Evolutionary conservation across 2,797 vertebrate species (phyloP), one percentile per base, ranked within the genome.

Genomic region (Cyclopterus lumpus): DNA sequence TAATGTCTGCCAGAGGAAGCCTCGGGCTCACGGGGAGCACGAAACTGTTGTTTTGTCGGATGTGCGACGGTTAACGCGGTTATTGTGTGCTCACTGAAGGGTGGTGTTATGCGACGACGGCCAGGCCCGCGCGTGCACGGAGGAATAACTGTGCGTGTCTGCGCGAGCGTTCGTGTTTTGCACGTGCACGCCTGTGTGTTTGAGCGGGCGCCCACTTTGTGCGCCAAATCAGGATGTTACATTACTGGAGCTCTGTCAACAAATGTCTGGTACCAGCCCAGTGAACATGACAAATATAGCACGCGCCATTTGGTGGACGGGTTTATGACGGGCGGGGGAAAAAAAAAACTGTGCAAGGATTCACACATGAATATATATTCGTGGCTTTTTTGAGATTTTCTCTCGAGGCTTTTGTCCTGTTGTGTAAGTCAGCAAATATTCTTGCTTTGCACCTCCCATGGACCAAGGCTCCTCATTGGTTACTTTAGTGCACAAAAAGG

Each of bases 171-270:
- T 61, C 20, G 20, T 57, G 59, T 60, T 28, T 62, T 34, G 24
- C 64, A 15, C 73, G 55, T 66, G 55, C 75, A 8, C 6, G 6
- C 38, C 14, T 68, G 63, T 75, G 60, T 67, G 60, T 80, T 24
- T 80, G 53, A 67, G 59, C 1, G 0, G 30, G 65, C 44, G 67
- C 75, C 75, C 81, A 38, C 58, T 67, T 49, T 72, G 42, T n/a
- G 58, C 64, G 77, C 71, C 75, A 78, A 70, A 71, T 71, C 67
- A 55, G 38, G 84, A 61, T 76, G 42, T 79, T 70, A 67, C 49
- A 73, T 85, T 76, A 62, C 32, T 77, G 73, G 60, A 87, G 73
- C 71, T 67, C 79, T 79, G 54, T 81, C 83, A 85, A 68, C 62
- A 78, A 81, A 87, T 84, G 71, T 84, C 14, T 76, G 71, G 34